Percentiles rank a stretch among this genome's conserved stretches.
Evolutionary conservation across 2,113 vertebrate genomes (phyloP).

Genomic region (Callipepla squamata): DNA sequence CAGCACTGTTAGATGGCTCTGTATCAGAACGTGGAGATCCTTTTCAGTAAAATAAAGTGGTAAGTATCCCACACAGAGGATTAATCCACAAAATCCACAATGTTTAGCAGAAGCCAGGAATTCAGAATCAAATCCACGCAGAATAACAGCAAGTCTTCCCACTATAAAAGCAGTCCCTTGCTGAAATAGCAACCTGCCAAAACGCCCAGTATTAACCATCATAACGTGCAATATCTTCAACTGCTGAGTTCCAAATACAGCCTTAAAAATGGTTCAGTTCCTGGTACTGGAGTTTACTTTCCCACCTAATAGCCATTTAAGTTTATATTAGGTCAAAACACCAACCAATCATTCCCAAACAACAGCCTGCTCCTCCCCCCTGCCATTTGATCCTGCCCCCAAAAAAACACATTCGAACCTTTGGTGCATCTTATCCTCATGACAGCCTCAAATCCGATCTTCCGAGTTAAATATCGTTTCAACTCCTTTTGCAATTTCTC

Average conservation of each 20-base stretch:
- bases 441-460: slow-evolving; percentile 97
- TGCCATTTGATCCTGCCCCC: fast-evolving
- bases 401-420: slow-evolving; percentile 75
- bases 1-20: neutral
- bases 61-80: neutral
- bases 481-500: slow-evolving; percentile 92
- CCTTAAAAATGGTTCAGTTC: neutral
- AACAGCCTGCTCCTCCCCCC: neutral
- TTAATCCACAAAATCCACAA: neutral
- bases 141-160: neutral
- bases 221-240: neutral
- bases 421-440: slow-evolving; percentile 99
- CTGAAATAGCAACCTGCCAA: neutral
- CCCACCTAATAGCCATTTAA: neutral
- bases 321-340: neutral
- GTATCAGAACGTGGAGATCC: neutral
- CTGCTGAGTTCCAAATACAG: neutral
- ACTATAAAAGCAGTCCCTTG: neutral
- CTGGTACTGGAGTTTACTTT: neutral
- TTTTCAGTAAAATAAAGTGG: neutral
- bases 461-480: slow-evolving; percentile 92
- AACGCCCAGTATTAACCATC: neutral
- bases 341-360: neutral
- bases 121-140: neutral
- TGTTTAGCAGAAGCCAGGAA: neutral